Conservation (phyloP, 2,888 invertebrate genomes). For the Seira ritae region DNA sequence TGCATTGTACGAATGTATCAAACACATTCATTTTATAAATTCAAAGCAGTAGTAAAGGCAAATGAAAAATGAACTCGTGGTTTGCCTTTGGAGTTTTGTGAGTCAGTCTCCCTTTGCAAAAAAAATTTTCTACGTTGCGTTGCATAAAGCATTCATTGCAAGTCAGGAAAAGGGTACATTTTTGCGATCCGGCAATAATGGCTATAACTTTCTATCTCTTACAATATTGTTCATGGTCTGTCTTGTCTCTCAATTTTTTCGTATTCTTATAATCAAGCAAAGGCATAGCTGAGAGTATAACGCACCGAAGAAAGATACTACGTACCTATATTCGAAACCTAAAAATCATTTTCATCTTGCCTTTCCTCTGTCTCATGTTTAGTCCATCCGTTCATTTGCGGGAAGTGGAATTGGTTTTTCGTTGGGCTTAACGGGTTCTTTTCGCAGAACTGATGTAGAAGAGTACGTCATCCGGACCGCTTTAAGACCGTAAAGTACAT, state of each 20-base stretch:
- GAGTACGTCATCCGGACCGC: background rate
- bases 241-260: background rate
- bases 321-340: background rate
- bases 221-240: background rate
- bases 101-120: background rate
- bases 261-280: background rate
- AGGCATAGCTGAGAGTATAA: background rate
- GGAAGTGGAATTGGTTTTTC: conserved; percentile 1
- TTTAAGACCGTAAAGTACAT: background rate
- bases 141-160: background rate
- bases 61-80: conserved; percentile 17
- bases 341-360: background rate
- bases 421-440: conserved; percentile 5
- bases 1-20: conserved; percentile 16
- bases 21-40: background rate
- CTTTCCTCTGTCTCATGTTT: conserved; percentile 1
- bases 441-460: background rate
- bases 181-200: background rate
- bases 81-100: background rate
- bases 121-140: background rate
- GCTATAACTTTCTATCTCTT: no score
- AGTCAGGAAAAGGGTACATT: background rate
- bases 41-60: background rate
- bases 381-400: conserved; percentile 12
- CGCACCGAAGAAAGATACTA: background rate